Evolutionary conservation across 1,140 invertebrate species (phyloP).

Genomic region (Dendrolimus kikuchii): DNA sequence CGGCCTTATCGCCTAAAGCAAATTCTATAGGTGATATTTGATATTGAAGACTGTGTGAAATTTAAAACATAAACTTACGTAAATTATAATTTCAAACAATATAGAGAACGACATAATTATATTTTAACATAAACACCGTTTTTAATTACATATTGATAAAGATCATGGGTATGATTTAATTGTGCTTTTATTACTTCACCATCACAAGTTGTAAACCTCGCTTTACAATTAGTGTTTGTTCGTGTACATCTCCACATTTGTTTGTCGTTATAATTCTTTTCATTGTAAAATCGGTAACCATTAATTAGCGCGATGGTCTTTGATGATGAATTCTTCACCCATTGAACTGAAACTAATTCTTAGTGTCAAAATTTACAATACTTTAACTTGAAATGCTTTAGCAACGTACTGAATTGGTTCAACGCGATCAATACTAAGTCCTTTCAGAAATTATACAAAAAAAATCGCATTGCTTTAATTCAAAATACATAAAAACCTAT

Average conservation of each 20-base stretch:
- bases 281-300: background rate
- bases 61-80: too few species aligned
- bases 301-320: background rate
- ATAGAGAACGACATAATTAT: background rate
- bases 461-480: too few species aligned
- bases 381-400: too few species aligned
- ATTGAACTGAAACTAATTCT: background rate
- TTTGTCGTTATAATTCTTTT: background rate
- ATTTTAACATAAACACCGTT: conserved; percentile 3
- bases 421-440: too few species aligned
- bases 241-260: background rate
- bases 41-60: too few species aligned
- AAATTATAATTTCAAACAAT: too few species aligned
- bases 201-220: conserved; percentile 1
- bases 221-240: background rate
- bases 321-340: background rate
- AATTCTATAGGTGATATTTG: too few species aligned
- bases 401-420: too few species aligned
- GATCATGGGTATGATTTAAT: background rate
- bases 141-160: background rate
- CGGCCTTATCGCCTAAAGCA: too few species aligned
- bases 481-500: too few species aligned
- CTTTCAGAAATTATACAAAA: too few species aligned
- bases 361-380: background rate
- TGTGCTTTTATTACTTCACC: background rate